Base-by-base conservation (phyloP, 2,888 invertebrate genomes). In the Cheilosia variabilis region DNA sequence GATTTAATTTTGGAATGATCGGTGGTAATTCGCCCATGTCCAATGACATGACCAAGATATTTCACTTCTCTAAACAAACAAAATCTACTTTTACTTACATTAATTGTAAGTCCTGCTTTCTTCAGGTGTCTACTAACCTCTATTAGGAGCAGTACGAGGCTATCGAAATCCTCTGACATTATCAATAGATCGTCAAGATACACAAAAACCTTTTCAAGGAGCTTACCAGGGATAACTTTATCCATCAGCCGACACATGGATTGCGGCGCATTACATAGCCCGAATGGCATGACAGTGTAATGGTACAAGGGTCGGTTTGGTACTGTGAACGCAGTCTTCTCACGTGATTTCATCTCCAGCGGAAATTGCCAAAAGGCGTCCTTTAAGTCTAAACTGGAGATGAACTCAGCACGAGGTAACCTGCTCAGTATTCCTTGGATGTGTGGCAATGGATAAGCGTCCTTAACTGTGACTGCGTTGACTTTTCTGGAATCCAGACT, bases 381-480 rank as follows among this genome's bases (percentile, higher is more conserved):
- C 19, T 83, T 88, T 4, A 83, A 41, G 45, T 83, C 87, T 1
- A 87, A 10, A n/a, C 82, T 81, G 0, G 75, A 76, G 0, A 87
- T 82, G 31, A 63, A 79, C 4, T 69, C 50, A 9, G 84, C 82
- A 17, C 77, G 72, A 0, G 76, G 79, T 7, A 86, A 47, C 0
- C 87, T 37, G 15, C 69, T 63, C 13, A 87, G 60, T 13, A 88
- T 87, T 0, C 79, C 78, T 4, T 87, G 86, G 1, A 87, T 78
- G 15, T 60, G 72, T 15, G 86, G 69, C 41, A 88, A 22, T 2
- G 87, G 83, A 57, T 87, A 87, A 15, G 83, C 87, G 68, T 88
- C 87, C 34, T 84, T 83, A 45, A 63, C 63, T 0, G 89, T 89
- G 71, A 81, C n/a, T n/a, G n/a, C n/a, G n/a, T n/a, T n/a, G n/a